A percentile compares a stretch with the other conserved stretches of the same genome.
These are phyloP conservation scores for Esox masquinongy DNA, from an alignment of 2,797 vertebrate genomes.

Conservation along the genomic window DNA sequence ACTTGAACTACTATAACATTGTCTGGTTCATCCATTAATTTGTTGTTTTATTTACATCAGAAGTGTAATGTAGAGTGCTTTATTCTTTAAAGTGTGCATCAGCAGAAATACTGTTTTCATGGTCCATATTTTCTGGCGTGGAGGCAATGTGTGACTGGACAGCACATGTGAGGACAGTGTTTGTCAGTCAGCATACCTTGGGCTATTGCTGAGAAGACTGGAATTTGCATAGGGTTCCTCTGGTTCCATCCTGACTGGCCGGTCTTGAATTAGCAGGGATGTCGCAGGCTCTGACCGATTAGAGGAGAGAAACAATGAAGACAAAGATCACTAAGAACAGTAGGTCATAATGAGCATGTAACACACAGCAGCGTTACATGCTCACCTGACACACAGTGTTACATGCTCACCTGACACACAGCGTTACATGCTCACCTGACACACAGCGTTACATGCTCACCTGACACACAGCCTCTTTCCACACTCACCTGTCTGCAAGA, in stretches of 20 bases:
- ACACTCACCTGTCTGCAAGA: conserved; percentile 62
- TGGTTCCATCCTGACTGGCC: conserved; percentile 19
- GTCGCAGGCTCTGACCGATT: conserved; percentile 63
- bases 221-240: conserved; percentile 34
- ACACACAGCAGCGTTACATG: background rate
- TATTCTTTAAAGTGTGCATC: too few species aligned
- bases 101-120: too few species aligned
- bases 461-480: background rate
- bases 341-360: background rate
- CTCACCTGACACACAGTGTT: too few species aligned
- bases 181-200: conserved; percentile 39
- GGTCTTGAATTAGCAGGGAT: conserved; percentile 66
- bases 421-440: too few species aligned
- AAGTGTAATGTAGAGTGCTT: too few species aligned
- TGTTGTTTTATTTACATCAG: too few species aligned
- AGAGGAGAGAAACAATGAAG: background rate
- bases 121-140: too few species aligned
- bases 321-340: background rate
- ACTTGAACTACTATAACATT: too few species aligned
- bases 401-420: too few species aligned
- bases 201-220: conserved; percentile 35
- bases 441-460: too few species aligned
- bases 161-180: background rate
- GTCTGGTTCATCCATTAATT: too few species aligned
- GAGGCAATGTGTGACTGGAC: background rate